Evolutionary conservation across 2,113 vertebrate genomes (phyloP).

Genomic region (Phoenicopterus ruber): DNA sequence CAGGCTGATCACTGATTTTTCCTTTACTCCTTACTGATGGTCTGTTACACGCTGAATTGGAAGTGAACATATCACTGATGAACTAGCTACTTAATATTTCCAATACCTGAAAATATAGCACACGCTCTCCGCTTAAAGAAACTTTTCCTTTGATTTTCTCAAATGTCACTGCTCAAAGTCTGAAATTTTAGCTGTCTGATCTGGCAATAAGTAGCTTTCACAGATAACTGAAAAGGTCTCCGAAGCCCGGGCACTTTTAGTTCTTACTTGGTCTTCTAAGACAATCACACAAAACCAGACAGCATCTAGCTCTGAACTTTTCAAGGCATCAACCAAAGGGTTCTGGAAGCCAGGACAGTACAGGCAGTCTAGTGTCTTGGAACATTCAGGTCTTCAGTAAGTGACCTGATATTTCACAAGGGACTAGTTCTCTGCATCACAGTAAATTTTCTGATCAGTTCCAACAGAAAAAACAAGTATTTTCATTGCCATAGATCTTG

Average conservation of each 20-base stretch:
- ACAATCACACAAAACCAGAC: neutral
- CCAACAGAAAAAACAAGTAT: fast-evolving
- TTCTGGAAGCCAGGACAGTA: neutral
- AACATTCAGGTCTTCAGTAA: neutral
- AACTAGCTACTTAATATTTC: neutral
- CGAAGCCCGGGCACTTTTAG: neutral
- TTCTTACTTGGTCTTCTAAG: neutral
- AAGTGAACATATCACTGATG: neutral
- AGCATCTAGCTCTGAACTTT: neutral
- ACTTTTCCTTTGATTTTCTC: neutral
- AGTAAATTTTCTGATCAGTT: neutral
- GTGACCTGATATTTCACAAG: neutral
- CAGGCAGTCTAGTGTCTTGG: neutral
- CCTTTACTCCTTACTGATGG: neutral
- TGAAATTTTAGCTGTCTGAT: neutral
- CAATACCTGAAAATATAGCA: neutral
- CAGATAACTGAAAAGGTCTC: neutral
- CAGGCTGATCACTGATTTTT: neutral
- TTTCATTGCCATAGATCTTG: neutral
- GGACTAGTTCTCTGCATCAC: neutral
- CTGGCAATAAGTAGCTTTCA: neutral
- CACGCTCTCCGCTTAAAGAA: neutral
- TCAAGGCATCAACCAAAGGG: neutral
- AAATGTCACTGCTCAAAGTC: neutral
- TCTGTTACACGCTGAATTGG: neutral